Conservation (phyloP, 2,797 vertebrate species). For the Lacerta bilineata region DNA sequence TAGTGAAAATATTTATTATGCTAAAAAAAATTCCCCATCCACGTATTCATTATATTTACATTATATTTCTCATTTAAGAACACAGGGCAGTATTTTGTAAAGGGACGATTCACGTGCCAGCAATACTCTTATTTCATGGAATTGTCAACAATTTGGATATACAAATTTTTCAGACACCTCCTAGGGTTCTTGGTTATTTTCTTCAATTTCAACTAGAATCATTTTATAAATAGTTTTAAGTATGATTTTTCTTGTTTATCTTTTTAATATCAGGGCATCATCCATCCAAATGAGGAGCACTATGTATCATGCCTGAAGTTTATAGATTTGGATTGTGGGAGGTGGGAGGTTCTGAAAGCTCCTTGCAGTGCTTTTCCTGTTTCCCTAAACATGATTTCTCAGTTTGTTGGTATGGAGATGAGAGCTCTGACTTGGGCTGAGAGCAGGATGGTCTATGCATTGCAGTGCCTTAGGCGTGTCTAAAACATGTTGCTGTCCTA, state of each 20-base stretch:
- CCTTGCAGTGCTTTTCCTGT: not conserved
- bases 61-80: not conserved
- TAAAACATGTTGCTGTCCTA: not conserved
- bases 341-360: not conserved
- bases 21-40: no score
- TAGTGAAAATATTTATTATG: slow-evolving; percentile 33
- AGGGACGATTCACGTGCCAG: not conserved
- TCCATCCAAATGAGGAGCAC: not conserved
- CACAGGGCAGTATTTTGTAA: not conserved
- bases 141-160: not conserved
- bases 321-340: not conserved
- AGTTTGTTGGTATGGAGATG: not conserved
- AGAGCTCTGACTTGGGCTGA: not conserved
- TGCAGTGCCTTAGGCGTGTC: not conserved
- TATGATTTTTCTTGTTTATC: not conserved
- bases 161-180: not conserved
- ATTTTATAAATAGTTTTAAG: not conserved
- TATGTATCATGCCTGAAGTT: not conserved
- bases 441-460: not conserved
- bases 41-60: not conserved
- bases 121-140: not conserved
- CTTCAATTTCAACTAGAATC: not conserved
- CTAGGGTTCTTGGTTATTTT: not conserved
- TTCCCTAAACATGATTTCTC: not conserved
- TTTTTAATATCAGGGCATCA: not conserved